These are phyloP conservation scores for Cuniculus paca DNA, from an alignment of 2,797 vertebrate genomes.

Conservation along the genomic window DNA sequence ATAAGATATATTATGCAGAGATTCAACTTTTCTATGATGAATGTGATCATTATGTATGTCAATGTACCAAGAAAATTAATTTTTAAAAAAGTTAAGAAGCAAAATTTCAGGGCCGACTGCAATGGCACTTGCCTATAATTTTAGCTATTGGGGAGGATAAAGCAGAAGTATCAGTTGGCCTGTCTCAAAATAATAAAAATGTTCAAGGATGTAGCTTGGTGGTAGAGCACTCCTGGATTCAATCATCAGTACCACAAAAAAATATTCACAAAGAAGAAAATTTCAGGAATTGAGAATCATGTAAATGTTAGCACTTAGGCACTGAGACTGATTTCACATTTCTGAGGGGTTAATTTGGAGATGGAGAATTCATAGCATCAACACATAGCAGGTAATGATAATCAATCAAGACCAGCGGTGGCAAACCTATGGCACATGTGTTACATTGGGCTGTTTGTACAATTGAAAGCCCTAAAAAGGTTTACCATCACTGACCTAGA, in stretches of 20 bases:
- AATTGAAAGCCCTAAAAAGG: not conserved
- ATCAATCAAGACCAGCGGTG: not conserved
- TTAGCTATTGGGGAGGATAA: not conserved
- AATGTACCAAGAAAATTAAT: not conserved
- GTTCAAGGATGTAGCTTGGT: not conserved
- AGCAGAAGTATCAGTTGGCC: not conserved
- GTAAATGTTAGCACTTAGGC: not conserved
- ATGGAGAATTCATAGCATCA: too few species aligned
- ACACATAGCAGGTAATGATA: accelerated
- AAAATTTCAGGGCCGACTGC: not conserved
- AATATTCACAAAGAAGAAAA: not conserved
- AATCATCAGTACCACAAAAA: not conserved
- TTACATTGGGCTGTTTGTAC: too few species aligned
- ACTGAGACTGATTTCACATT: not conserved
- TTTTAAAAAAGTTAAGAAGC: not conserved
- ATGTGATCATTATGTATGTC: not conserved
- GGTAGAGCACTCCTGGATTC: too few species aligned
- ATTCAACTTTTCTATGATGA: not conserved
- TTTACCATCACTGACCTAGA: not conserved
- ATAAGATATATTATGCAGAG: not conserved
- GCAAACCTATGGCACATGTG: not conserved
- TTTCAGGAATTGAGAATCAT: not conserved
- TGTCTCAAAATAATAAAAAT: not conserved
- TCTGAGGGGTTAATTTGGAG: not conserved
- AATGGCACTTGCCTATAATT: not conserved